A percentile compares a stretch with the other conserved stretches of the same genome.
phyloP scores from a whole-genome alignment of 2,797 vertebrate genomes.

The Oreochromis mossambicus region DNA sequence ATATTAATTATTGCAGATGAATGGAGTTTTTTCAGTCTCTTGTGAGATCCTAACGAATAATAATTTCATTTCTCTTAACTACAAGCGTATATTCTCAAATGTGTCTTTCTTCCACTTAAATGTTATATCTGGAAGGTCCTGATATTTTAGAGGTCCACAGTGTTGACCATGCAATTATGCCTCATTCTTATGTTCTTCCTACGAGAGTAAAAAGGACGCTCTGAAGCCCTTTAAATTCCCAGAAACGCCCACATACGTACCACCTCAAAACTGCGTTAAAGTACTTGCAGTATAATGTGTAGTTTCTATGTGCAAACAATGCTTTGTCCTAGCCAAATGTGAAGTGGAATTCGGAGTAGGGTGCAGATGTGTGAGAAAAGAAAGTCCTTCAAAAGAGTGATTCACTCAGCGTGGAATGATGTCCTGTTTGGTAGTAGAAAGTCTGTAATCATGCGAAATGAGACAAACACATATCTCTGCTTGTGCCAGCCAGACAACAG shows the following conservation, averaged over 20 bases:
- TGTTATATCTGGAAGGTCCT: rapidly evolving
- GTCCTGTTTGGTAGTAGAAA: constrained; percentile 11
- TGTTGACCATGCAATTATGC: not conserved
- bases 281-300: not conserved
- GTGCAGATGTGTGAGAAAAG: not conserved
- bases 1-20: not conserved
- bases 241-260: not conserved
- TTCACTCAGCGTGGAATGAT: constrained; percentile 40
- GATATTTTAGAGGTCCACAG: not conserved
- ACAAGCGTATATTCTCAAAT: not conserved
- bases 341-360: not conserved
- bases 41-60: not conserved
- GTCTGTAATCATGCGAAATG: constrained; percentile 51
- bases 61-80: not conserved
- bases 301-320: not conserved
- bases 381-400: constrained; percentile 28
- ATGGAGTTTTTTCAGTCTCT: not conserved
- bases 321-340: rapidly evolving
- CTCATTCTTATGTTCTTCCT: not conserved
- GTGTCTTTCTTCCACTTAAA: not conserved
- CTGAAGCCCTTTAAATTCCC: not conserved
- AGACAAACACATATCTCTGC: constrained; percentile 26
- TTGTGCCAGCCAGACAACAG: constrained; percentile 26
- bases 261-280: not conserved
- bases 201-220: not conserved